A percentile compares a stretch with the other conserved stretches of the same genome.
phyloP scores from a whole-genome alignment of 2,113 vertebrate species.

The Oxyura jamaicensis region DNA sequence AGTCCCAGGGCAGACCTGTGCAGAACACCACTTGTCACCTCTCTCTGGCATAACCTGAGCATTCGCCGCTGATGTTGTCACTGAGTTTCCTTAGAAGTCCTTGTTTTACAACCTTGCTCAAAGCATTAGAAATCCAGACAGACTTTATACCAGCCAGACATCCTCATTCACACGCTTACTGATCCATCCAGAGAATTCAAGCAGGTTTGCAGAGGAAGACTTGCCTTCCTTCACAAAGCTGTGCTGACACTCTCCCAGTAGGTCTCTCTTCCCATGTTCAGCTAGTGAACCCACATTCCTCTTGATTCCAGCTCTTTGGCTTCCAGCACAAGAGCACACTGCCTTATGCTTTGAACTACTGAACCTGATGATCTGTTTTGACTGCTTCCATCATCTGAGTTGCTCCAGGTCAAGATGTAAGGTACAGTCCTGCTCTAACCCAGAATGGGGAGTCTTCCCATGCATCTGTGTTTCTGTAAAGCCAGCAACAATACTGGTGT shows the following conservation, averaged over 20 bases:
- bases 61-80: not conserved
- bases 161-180: not conserved
- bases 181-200: not conserved
- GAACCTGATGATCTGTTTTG: not conserved
- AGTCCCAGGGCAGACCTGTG: not conserved
- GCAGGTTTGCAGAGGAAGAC: not conserved
- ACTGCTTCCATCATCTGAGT: not conserved
- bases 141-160: not conserved
- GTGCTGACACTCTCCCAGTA: not conserved
- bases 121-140: not conserved
- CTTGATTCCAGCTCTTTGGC: not conserved
- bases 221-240: not conserved
- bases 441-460: not conserved
- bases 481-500: not conserved
- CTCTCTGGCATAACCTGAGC: not conserved
- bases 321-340: not conserved
- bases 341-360: not conserved
- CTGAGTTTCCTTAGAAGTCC: not conserved
- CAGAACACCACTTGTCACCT: not conserved
- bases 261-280: not conserved
- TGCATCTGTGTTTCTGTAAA: not conserved
- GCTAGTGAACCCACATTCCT: not conserved
- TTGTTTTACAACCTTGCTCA: not conserved
- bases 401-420: not conserved
- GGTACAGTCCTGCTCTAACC: not conserved